These are phyloP conservation scores for Nebria ingens DNA, from an alignment of 1,140 invertebrate genomes.

Conservation along the genomic window DNA sequence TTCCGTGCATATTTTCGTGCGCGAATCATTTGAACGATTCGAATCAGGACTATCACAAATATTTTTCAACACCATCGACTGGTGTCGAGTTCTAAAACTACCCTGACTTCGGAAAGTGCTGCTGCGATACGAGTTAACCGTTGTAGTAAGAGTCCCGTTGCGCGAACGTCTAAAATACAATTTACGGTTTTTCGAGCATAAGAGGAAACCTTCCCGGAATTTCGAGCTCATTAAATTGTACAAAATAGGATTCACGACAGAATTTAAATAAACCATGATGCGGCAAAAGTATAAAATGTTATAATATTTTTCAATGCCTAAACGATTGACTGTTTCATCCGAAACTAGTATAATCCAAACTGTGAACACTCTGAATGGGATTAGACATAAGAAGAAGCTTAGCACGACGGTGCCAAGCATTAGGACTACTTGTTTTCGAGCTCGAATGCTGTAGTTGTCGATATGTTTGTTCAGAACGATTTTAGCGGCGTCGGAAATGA, in stretches of 20 bases:
- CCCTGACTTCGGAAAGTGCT: conserved; percentile 35
- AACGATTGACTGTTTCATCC: conserved; percentile 42
- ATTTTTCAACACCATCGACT: conserved; percentile 26
- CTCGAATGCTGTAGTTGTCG: conserved; percentile 48
- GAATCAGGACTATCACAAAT: conserved; percentile 25
- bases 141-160: conserved; percentile 40
- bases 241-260: conserved; percentile 70
- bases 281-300: conserved; percentile 70
- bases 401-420: conserved; percentile 78
- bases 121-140: conserved; percentile 36
- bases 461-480: conserved; percentile 47
- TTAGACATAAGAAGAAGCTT: conserved; percentile 76
- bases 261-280: conserved; percentile 79
- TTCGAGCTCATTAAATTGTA: conserved; percentile 81
- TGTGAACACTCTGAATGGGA: conserved; percentile 74
- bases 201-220: conserved; percentile 64
- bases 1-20: conserved; percentile 19
- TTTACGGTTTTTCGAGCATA: conserved; percentile 45
- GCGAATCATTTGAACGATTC: conserved; percentile 23
- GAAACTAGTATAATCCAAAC: conserved; percentile 65
- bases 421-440: conserved; percentile 58
- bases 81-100: conserved; percentile 25
- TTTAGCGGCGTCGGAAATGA: conserved; percentile 52
- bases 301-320: conserved; percentile 64
- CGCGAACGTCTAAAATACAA: conserved; percentile 23